Evolutionary conservation across 2,113 vertebrate species (phyloP).

Genomic region (Dromaius novaehollandiae): DNA sequence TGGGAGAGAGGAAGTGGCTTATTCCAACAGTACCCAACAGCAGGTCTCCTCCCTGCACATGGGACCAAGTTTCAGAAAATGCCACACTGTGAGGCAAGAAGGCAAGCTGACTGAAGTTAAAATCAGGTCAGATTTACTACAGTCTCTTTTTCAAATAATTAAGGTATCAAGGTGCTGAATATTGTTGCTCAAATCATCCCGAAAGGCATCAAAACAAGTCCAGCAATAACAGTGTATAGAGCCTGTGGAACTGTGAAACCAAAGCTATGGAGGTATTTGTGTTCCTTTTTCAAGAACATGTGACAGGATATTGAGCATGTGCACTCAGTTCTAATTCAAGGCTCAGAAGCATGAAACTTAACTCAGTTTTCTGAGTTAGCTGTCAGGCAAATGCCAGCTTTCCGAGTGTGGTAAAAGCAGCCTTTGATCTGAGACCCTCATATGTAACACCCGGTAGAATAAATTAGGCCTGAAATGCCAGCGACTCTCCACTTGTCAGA

Average conservation of each 20-base stretch:
- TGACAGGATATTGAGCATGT: background rate
- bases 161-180: background rate
- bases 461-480: background rate
- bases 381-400: background rate
- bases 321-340: background rate
- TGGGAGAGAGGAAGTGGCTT: too few relatives aligned
- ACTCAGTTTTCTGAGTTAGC: background rate
- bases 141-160: background rate
- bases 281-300: background rate
- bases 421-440: background rate
- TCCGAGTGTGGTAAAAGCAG: background rate
- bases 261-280: background rate
- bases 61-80: too few relatives aligned
- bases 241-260: background rate
- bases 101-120: background rate
- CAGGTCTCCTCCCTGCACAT: too few relatives aligned
- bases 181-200: background rate
- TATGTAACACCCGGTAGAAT: background rate
- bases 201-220: background rate
- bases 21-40: too few relatives aligned
- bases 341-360: background rate
- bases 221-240: background rate
- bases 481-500: background rate
- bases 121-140: background rate
- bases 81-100: background rate